Percentiles rank a stretch among this genome's conserved stretches.
These are phyloP conservation scores for Chelonus formosanus DNA, from an alignment of 2,888 invertebrate species.

Conservation along the genomic window DNA sequence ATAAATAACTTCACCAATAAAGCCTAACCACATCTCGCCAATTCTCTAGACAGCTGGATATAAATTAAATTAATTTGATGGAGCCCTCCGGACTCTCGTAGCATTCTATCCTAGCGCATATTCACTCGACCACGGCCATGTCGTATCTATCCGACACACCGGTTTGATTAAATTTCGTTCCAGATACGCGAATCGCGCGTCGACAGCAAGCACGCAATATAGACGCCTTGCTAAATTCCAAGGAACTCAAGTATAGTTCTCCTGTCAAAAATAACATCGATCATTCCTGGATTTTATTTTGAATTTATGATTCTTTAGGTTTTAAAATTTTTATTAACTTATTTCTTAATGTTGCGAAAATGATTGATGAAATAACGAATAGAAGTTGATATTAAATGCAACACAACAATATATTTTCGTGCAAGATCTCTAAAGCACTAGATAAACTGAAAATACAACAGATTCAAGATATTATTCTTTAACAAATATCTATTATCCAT, in stretches of 20 bases:
- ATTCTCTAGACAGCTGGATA: slow-evolving; percentile 54
- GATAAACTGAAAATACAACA: no score
- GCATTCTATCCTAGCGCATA: slow-evolving; percentile 44
- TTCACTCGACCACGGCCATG: slow-evolving; percentile 50
- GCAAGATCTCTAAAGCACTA: no score
- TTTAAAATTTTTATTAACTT: no score
- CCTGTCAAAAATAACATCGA: slow-evolving; percentile 7
- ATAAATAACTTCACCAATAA: slow-evolving; percentile 10
- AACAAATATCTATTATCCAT: slow-evolving; percentile 60
- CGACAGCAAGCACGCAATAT: slow-evolving; percentile 34
- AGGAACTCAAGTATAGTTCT: slow-evolving; percentile 3
- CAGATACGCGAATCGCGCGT: slow-evolving; percentile 49
- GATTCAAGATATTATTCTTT: no score
- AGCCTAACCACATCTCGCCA: slow-evolving; percentile 48
- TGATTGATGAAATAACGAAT: no score
- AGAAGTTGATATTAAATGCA: no score
- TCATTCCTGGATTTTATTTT: neutral
- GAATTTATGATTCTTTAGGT: no score
- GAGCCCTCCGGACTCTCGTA: slow-evolving; percentile 42
- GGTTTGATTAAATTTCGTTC: slow-evolving; percentile 59
- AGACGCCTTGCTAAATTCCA: slow-evolving; percentile 25
- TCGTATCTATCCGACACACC: slow-evolving; percentile 49
- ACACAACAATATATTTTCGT: no score
- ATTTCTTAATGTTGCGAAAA: no score
- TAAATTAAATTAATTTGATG: slow-evolving; percentile 63